phyloP scores from a whole-genome alignment of 1,140 invertebrate species.

The Frieseomelitta varia region DNA sequence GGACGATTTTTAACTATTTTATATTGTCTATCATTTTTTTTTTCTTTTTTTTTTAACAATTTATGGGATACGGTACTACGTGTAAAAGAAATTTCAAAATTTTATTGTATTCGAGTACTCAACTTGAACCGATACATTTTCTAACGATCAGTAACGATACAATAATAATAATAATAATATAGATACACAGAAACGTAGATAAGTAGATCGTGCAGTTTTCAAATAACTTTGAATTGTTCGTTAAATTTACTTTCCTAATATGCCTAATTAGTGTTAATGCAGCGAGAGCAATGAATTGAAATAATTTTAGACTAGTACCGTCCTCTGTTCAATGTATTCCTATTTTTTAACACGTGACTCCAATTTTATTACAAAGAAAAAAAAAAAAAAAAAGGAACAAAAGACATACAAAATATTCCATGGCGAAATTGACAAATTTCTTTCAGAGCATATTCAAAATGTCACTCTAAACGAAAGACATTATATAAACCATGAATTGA shows the following conservation, averaged over 20 bases:
- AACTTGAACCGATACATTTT: background rate
- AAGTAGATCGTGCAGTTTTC: background rate
- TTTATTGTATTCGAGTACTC: background rate
- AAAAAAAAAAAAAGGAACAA: too few relatives aligned
- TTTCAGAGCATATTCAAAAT: background rate
- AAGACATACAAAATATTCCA: background rate
- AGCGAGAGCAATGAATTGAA: too few relatives aligned
- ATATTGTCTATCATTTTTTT: background rate
- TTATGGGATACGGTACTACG: background rate
- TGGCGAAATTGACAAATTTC: background rate
- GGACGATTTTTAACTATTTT: background rate
- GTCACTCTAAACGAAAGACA: background rate
- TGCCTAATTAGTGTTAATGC: background rate
- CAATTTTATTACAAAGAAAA: background rate
- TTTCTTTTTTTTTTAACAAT: background rate
- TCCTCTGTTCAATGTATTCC: background rate
- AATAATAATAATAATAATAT: background rate
- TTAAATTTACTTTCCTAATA: background rate
- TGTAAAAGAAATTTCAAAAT: background rate
- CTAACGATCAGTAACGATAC: background rate
- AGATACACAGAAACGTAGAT: background rate
- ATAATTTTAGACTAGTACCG: constrained; percentile 1
- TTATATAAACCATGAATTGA: background rate
- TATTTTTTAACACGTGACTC: background rate
- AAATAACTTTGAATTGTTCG: too few relatives aligned